Evolutionary conservation across 2,888 invertebrate species (phyloP).

Genomic region (Thalpophila matura): DNA sequence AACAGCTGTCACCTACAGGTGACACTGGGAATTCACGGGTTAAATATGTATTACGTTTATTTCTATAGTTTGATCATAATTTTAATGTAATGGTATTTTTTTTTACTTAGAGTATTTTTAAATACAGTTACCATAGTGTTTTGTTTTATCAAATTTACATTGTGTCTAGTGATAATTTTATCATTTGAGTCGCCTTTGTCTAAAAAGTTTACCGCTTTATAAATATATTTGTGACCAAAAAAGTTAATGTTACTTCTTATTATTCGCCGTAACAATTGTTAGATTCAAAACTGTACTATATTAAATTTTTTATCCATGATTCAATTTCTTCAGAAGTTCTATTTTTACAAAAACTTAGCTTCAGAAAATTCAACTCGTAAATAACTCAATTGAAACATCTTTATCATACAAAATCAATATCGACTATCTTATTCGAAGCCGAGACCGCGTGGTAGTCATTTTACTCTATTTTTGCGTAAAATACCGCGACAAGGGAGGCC

Average conservation of each 20-base stretch:
- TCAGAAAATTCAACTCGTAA: not conserved
- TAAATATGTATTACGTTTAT: not conserved
- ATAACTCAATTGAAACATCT: slow-evolving; percentile 3
- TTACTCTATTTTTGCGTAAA: slow-evolving; percentile 70
- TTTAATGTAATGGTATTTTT: not conserved
- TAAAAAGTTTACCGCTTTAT: not conserved
- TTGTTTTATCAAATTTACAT: no score
- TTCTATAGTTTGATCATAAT: not conserved
- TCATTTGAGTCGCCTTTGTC: not conserved
- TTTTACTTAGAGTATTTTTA: not conserved
- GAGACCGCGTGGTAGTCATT: slow-evolving; percentile 34
- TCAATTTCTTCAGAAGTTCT: no score
- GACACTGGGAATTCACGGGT: no score
- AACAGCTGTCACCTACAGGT: no score
- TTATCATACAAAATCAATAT: slow-evolving; percentile 5
- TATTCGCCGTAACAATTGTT: no score
- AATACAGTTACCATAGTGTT: not conserved
- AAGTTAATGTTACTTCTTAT: not conserved
- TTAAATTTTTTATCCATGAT: no score
- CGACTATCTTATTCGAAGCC: not conserved
- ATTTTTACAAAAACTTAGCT: not conserved
- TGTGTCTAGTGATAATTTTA: no score
- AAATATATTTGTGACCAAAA: not conserved
- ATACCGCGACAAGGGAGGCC: slow-evolving; percentile 62
- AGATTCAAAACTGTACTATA: no score